Conservation (phyloP, 2,797 vertebrate genomes). For the Rhabdophis nuchalis region DNA sequence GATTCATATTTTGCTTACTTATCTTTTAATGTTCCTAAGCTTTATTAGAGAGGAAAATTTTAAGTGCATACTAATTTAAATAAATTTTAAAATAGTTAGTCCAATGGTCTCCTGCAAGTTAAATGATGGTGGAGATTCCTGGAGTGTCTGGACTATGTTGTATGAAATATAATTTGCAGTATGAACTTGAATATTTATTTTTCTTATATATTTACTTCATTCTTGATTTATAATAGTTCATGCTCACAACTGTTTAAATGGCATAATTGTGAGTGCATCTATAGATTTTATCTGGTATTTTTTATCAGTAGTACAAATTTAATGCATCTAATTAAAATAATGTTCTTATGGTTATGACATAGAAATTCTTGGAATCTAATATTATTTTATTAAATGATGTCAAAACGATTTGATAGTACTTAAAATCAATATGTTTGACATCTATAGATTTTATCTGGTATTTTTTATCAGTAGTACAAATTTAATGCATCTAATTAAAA, state of each 20-base stretch:
- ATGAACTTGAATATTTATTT: not conserved
- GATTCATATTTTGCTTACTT: not conserved
- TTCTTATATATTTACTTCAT: not conserved
- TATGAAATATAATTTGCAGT: not conserved
- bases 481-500: not conserved
- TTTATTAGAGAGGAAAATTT: not conserved
- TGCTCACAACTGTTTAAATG: not conserved
- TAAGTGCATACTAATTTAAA: not conserved
- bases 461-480: not conserved
- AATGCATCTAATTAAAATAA: not conserved
- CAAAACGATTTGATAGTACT: not conserved
- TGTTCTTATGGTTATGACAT: not conserved
- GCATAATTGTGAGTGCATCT: not conserved
- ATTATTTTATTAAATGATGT: not conserved
- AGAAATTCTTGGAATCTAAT: not conserved
- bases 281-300: not conserved
- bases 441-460: not conserved
- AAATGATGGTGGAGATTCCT: not conserved
- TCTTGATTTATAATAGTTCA: not conserved
- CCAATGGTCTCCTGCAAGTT: not conserved
- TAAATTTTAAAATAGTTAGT: not conserved
- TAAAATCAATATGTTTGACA: not conserved
- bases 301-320: not conserved
- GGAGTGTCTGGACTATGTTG: not conserved
- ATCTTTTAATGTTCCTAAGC: not conserved